A percentile compares a stretch with the other conserved stretches of the same genome.
These are phyloP conservation scores for Sparidentex hasta DNA, from an alignment of 2,797 vertebrate genomes.

Conservation along the genomic window DNA sequence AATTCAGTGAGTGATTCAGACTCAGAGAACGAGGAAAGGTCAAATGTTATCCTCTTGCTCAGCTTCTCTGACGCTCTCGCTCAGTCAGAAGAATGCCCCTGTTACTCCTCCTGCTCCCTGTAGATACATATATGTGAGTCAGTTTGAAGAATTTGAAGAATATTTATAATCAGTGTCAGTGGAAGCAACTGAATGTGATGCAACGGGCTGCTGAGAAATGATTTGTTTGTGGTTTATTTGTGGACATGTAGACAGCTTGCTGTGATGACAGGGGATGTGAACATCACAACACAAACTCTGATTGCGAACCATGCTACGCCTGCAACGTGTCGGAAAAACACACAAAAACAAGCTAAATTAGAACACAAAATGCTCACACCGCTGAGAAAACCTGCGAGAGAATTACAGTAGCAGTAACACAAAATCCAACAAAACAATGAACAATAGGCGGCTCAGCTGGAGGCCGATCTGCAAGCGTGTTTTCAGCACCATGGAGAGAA, in stretches of 20 bases:
- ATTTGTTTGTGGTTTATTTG: not conserved
- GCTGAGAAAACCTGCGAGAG: not conserved
- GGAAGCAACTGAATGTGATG: not conserved
- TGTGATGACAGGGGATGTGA: not conserved
- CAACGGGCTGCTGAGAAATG: not conserved
- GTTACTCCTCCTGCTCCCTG: not conserved
- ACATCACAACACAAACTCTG: too few relatives aligned
- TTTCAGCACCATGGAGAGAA: constrained; percentile 76
- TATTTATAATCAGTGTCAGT: not conserved
- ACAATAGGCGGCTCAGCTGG: constrained; percentile 5
- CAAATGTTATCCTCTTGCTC: not conserved
- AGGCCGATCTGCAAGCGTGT: constrained; percentile 3
- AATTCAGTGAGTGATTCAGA: constrained; percentile 5
- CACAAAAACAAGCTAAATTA: not conserved
- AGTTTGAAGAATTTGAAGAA: not conserved
- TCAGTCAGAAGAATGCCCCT: not conserved
- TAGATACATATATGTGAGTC: too few relatives aligned
- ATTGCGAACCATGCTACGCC: not conserved
- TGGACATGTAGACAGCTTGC: not conserved
- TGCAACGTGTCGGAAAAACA: not conserved
- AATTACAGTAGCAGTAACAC: not conserved
- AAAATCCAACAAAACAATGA: not conserved
- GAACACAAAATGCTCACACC: not conserved
- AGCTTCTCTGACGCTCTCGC: not conserved
- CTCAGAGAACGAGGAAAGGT: not conserved